Conservation (phyloP, 2,888 invertebrate species). For the Sarcophaga variegata region DNA sequence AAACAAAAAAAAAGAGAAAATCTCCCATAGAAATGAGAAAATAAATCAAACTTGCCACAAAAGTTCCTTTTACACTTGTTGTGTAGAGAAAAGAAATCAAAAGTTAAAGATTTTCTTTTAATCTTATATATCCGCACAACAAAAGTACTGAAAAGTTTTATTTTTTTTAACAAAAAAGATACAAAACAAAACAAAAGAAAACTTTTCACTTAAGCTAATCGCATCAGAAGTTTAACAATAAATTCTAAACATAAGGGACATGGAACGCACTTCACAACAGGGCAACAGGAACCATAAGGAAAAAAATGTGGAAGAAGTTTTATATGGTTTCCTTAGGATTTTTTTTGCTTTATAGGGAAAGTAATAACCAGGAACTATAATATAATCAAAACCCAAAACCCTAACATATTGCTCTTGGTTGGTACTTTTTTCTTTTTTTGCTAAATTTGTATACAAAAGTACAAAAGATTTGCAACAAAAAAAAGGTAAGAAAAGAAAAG, state of each 20-base stretch:
- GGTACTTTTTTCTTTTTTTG: neutral
- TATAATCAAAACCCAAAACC: neutral
- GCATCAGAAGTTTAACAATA: slow-evolving; percentile 63
- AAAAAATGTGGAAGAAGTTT: slow-evolving; percentile 10
- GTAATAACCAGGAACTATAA: too few relatives aligned
- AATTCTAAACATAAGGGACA: slow-evolving; percentile 55
- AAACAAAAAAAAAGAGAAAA: too few relatives aligned
- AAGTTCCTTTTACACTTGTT: too few relatives aligned
- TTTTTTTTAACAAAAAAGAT: neutral
- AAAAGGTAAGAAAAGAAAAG: neutral
- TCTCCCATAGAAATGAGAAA: too few relatives aligned
- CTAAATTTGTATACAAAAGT: neutral
- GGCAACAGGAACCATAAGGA: neutral
- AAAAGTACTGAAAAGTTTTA: slow-evolving; percentile 20
- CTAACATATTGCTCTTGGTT: neutral
- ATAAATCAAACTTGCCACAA: too few relatives aligned
- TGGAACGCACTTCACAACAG: neutral
- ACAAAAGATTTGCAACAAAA: slow-evolving; percentile 3
- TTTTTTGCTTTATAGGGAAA: neutral
- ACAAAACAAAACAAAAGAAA: slow-evolving; percentile 29
- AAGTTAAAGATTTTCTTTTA: neutral
- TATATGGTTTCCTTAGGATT: slow-evolving; percentile 25
- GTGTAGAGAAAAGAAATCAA: too few relatives aligned
- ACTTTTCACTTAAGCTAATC: slow-evolving; percentile 67
- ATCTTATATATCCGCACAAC: neutral